phyloP scores from a whole-genome alignment of 2,888 invertebrate species.

The Pristionchus entomophagus region DNA sequence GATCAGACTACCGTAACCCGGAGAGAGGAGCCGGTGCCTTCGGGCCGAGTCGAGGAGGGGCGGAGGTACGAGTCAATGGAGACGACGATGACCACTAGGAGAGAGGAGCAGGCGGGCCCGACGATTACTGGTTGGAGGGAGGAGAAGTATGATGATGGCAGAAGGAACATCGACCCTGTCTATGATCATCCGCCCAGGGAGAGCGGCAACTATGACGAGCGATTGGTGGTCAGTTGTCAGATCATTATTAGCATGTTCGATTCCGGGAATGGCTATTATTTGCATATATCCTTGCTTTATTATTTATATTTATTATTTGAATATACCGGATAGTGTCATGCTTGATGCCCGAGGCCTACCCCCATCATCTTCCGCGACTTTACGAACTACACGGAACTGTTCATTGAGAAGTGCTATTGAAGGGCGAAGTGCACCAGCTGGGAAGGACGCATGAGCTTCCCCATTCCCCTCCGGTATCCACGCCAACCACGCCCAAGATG shows the following conservation, averaged over 20 bases:
- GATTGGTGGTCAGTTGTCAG: background rate
- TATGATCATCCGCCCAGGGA: constrained; percentile 44
- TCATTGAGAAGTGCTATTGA: too few relatives aligned
- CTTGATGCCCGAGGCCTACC: too few relatives aligned
- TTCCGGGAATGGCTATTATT: too few relatives aligned
- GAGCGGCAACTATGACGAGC: constrained; percentile 4
- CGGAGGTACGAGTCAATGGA: background rate
- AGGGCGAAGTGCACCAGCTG: constrained; percentile 52
- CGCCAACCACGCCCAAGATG: constrained; percentile 68
- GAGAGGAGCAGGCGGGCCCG: background rate
- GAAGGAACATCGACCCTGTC: background rate
- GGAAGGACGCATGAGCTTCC: constrained; percentile 59
- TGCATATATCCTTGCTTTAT: too few relatives aligned
- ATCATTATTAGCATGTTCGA: too few relatives aligned
- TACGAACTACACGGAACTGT: too few relatives aligned
- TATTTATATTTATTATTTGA: too few relatives aligned
- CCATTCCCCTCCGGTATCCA: constrained; percentile 64
- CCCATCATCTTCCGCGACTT: too few relatives aligned
- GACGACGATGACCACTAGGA: background rate
- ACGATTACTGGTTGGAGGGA: too few relatives aligned
- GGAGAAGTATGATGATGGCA: background rate
- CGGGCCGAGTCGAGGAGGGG: background rate
- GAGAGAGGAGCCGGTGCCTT: background rate
- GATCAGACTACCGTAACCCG: background rate
- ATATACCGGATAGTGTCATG: too few relatives aligned